phyloP scores from a whole-genome alignment of 2,113 vertebrate genomes.

The Pipra filicauda region DNA sequence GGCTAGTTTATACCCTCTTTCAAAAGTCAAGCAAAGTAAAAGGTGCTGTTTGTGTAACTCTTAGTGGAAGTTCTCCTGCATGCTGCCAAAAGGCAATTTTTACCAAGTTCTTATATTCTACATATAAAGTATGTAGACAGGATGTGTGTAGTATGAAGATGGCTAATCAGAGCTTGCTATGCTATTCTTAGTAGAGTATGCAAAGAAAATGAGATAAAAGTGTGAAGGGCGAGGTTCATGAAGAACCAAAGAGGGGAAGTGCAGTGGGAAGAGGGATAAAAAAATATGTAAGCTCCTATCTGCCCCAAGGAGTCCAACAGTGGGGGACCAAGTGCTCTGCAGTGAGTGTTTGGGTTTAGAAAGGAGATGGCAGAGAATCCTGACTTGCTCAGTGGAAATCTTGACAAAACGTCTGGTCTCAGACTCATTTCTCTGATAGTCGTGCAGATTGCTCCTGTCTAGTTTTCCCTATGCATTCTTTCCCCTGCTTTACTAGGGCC shows the following conservation, averaged over 20 bases:
- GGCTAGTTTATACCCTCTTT: background rate
- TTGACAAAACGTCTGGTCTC: background rate
- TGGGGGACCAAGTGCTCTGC: background rate
- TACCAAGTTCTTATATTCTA: background rate
- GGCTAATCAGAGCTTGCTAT: background rate
- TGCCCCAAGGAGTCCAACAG: background rate
- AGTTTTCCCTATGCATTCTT: background rate
- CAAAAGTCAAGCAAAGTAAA: background rate
- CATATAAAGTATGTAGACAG: no score
- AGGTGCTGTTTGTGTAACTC: background rate
- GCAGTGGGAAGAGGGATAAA: background rate
- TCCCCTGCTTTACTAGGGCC: background rate
- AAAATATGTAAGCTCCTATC: background rate
- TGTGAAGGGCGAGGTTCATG: background rate
- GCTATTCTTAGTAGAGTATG: no score
- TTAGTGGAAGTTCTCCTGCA: background rate
- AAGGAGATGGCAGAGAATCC: background rate
- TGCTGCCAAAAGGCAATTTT: background rate
- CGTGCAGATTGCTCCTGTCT: background rate
- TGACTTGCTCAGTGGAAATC: background rate
- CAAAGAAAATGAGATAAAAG: background rate
- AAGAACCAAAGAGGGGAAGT: background rate
- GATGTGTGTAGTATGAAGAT: no score
- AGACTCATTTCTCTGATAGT: background rate
- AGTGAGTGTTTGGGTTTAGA: background rate